These are phyloP conservation scores for Sternarchorhynchus goeldii DNA, from an alignment of 2,797 vertebrate genomes.

Conservation along the genomic window DNA sequence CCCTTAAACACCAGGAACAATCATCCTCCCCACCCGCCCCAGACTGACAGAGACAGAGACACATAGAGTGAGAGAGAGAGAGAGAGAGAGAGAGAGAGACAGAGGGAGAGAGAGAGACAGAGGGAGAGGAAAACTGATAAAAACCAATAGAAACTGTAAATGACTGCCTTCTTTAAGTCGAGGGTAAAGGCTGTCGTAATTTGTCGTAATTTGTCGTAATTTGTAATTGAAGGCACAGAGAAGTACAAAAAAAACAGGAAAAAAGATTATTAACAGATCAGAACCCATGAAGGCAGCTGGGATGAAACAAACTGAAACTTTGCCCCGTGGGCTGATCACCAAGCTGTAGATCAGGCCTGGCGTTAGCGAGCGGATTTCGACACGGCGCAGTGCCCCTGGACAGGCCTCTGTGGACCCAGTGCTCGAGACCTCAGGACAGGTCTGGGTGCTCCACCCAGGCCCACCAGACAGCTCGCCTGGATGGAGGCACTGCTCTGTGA, in stretches of 20 bases:
- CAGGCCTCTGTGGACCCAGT: too few species aligned
- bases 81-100: conserved; percentile 29
- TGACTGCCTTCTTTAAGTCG: conserved; percentile 6
- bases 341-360: background rate
- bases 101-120: conserved; percentile 30
- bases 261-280: background rate
- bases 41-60: conserved; percentile 1
- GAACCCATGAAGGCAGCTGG: conserved; percentile 11
- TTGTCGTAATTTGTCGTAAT: background rate
- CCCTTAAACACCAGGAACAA: conserved; percentile 70
- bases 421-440: too few species aligned
- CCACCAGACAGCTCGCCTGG: too few species aligned
- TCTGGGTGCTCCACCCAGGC: too few species aligned
- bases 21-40: conserved; percentile 37
- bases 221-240: background rate
- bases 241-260: background rate
- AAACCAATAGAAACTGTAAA: conserved; percentile 42
- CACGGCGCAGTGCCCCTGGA: conserved; percentile 1
- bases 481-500: too few species aligned
- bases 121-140: background rate
- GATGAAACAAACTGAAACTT: conserved; percentile 38
- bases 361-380: conserved; percentile 30
- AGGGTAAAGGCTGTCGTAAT: background rate
- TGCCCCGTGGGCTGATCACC: conserved; percentile 53
- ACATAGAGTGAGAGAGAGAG: background rate